Evolutionary conservation across 2,113 vertebrate species (phyloP).

Genomic region (Xiphophorus hellerii): DNA sequence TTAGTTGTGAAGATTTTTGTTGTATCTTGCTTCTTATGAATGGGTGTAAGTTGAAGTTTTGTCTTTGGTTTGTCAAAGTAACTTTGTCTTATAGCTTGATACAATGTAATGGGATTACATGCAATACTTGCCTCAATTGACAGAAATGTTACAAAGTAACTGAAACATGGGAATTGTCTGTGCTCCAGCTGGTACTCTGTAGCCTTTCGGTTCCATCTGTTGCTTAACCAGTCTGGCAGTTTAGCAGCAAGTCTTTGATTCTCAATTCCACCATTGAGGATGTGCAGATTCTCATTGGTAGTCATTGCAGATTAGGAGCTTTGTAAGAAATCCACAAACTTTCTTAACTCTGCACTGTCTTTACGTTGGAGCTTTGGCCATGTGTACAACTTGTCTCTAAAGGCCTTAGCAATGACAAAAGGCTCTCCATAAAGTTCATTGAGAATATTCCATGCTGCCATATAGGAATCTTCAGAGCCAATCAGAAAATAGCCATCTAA

Average conservation of each 20-base stretch:
- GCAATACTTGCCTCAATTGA: slow-evolving; percentile 36
- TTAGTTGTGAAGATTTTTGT: slow-evolving; percentile 8
- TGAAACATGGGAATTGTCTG: slow-evolving; percentile 37
- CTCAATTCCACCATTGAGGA: slow-evolving; percentile 32
- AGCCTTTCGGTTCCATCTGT: slow-evolving; percentile 24
- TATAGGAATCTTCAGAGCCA: no score
- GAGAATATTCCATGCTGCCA: slow-evolving; percentile 23
- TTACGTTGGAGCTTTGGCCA: slow-evolving; percentile 20
- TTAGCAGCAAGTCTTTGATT: no score
- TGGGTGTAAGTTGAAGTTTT: neutral
- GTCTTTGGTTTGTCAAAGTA: slow-evolving; percentile 2
- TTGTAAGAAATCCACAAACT: slow-evolving; percentile 37
- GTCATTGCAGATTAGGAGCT: slow-evolving; percentile 27
- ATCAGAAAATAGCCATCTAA: no score
- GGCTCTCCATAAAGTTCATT: neutral
- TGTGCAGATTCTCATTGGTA: slow-evolving; percentile 29
- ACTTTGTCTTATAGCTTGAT: slow-evolving; percentile 24
- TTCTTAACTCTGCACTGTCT: slow-evolving; percentile 18
- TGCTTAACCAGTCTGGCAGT: neutral
- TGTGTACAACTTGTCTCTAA: slow-evolving; percentile 16
- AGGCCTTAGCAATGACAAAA: slow-evolving; percentile 48
- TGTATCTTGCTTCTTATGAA: neutral
- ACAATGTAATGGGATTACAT: slow-evolving; percentile 42
- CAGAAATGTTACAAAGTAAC: slow-evolving; percentile 42
- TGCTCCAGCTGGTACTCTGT: slow-evolving; percentile 28